Percentiles rank a stretch among this genome's conserved stretches.
Evolutionary conservation across 1,140 invertebrate species (phyloP).

Genomic region (Anastrepha obliqua): DNA sequence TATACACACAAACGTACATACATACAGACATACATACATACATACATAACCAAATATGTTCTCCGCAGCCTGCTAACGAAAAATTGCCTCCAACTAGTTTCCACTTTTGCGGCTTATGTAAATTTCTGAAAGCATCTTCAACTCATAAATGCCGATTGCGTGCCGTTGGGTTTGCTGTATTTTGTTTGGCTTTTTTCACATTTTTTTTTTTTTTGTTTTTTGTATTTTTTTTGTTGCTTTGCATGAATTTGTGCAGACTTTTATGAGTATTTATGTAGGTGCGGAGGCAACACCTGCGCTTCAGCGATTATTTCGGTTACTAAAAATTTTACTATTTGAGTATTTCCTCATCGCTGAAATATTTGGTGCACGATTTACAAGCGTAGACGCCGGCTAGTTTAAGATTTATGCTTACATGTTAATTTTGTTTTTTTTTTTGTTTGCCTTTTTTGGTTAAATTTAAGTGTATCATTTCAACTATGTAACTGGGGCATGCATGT

Average conservation of each 20-base stretch:
- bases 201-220: neutral
- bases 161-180: neutral
- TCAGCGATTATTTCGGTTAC: constrained; percentile 24
- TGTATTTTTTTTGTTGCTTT: neutral
- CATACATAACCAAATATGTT: neutral
- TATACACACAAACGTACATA: neutral
- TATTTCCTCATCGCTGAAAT: neutral
- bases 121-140: constrained; percentile 40
- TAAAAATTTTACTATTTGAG: neutral
- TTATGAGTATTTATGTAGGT: neutral
- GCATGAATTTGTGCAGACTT: neutral
- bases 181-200: too few species aligned
- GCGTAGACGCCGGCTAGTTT: neutral
- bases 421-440: neutral
- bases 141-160: constrained; percentile 9
- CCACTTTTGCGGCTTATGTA: constrained; percentile 27
- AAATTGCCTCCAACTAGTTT: constrained; percentile 2
- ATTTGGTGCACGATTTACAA: constrained; percentile 27
- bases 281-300: constrained; percentile 34
- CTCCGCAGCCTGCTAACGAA: too few species aligned
- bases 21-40: neutral
- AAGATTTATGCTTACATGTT: constrained; percentile 32
- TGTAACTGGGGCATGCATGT: neutral
- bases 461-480: neutral
- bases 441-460: neutral